phyloP scores from a whole-genome alignment of 2,797 vertebrate species.

The Antrozous pallidus region DNA sequence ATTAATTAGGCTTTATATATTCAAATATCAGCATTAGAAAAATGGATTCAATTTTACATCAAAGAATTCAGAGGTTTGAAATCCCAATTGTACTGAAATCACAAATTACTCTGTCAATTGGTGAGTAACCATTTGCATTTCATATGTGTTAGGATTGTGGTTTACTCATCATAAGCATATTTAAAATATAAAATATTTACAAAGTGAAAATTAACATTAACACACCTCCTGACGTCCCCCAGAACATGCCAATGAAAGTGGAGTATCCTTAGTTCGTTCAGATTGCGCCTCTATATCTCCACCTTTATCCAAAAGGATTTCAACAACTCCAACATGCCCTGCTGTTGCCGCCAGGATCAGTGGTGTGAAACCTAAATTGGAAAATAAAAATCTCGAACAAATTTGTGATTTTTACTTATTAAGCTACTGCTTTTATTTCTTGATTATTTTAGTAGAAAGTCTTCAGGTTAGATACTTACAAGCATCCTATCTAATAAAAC shows the following conservation, averaged over 20 bases:
- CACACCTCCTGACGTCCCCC: conserved; percentile 97
- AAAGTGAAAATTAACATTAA: conserved; percentile 52
- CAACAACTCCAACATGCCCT: conserved; percentile 98
- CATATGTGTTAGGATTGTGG: neutral
- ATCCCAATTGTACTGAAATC: conserved; percentile 25
- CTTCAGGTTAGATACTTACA: neutral
- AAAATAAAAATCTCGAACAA: conserved; percentile 23
- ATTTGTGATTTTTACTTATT: conserved; percentile 11
- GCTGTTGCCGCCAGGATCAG: conserved; percentile 98
- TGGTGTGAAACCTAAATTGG: conserved; percentile 93
- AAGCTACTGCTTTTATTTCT: conserved; percentile 12
- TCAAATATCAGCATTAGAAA: conserved; percentile 35
- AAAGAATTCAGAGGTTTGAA: conserved; percentile 44
- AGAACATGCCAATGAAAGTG: conserved; percentile 96
- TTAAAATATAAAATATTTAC: conserved; percentile 47
- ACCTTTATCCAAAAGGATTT: conserved; percentile 98
- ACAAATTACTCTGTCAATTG: conserved; percentile 7
- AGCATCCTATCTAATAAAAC: too few relatives aligned
- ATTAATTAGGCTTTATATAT: conserved; percentile 24
- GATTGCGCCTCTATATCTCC: conserved; percentile 99
- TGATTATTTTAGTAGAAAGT: neutral
- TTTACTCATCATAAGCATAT: neutral
- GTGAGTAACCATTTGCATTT: conserved; percentile 37
- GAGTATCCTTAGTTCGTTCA: conserved; percentile 99
- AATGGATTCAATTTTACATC: conserved; percentile 28